Evolutionary conservation across 2,113 vertebrate species (phyloP).

Genomic region (Scomber japonicus): DNA sequence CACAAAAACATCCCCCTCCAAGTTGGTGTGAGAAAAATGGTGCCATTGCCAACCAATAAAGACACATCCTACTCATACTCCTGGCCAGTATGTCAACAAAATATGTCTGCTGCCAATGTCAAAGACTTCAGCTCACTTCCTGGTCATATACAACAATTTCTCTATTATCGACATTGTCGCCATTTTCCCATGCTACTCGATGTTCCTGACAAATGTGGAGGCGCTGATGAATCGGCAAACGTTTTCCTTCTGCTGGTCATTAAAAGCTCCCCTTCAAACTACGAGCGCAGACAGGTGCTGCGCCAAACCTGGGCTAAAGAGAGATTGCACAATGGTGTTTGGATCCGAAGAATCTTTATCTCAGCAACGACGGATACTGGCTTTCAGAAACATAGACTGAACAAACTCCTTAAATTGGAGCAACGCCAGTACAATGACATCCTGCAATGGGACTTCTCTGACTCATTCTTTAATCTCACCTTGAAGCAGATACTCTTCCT

Average conservation of each 20-base stretch:
- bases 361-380: constrained; percentile 49
- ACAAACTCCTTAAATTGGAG: constrained; percentile 86
- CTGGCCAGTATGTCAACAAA: constrained; percentile 68
- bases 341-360: constrained; percentile 86
- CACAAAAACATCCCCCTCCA: neutral
- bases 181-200: constrained; percentile 84
- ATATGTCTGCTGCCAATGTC: constrained; percentile 62
- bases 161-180: constrained; percentile 86
- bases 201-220: constrained; percentile 77
- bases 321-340: constrained; percentile 63
- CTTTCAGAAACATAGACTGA: constrained; percentile 76
- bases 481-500: constrained; percentile 92
- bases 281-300: constrained; percentile 86
- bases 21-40: neutral
- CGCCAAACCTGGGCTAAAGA: constrained; percentile 91
- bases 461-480: constrained; percentile 92
- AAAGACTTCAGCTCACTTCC: constrained; percentile 81
- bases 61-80: neutral
- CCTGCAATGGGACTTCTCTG: constrained; percentile 90
- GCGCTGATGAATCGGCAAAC: constrained; percentile 57
- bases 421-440: constrained; percentile 81
- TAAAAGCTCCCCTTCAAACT: constrained; percentile 88
- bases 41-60: fast-evolving
- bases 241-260: constrained; percentile 90
- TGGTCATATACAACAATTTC: constrained; percentile 79